Percentiles rank a stretch among this genome's conserved stretches.
Conservation (phyloP, 2,113 vertebrate genomes). For the Delphinus delphis region DNA sequence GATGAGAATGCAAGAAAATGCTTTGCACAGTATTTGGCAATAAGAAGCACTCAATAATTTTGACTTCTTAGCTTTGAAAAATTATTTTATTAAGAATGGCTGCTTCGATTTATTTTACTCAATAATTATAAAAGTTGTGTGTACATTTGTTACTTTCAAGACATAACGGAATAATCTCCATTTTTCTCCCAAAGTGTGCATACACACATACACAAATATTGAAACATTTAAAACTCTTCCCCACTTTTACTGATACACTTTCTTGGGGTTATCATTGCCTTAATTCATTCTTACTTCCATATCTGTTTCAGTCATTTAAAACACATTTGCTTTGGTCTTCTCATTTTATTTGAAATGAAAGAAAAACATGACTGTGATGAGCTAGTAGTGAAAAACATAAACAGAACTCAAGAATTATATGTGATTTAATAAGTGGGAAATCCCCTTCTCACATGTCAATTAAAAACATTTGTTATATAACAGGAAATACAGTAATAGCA, state of each 20-base stretch:
- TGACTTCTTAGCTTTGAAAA: background rate
- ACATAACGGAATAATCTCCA: background rate
- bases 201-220: background rate
- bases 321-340: conserved; percentile 74
- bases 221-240: background rate
- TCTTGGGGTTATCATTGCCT: conserved; percentile 66
- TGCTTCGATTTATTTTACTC: background rate
- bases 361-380: conserved; percentile 58
- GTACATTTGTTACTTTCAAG: background rate
- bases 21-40: background rate
- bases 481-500: background rate
- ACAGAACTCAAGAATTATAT: conserved; percentile 61
- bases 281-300: conserved; percentile 69
- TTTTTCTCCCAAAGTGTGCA: background rate
- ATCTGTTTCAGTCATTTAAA: conserved; percentile 65
- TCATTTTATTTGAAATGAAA: conserved; percentile 72
- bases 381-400: conserved; percentile 69
- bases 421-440: conserved; percentile 34
- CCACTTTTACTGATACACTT: background rate
- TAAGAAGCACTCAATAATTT: background rate
- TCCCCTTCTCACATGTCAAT: background rate
- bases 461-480: background rate
- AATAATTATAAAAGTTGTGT: background rate
- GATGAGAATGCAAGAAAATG: background rate
- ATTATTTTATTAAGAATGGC: background rate